Conservation (phyloP, 1,140 invertebrate species). For the Cherax destructor region DNA sequence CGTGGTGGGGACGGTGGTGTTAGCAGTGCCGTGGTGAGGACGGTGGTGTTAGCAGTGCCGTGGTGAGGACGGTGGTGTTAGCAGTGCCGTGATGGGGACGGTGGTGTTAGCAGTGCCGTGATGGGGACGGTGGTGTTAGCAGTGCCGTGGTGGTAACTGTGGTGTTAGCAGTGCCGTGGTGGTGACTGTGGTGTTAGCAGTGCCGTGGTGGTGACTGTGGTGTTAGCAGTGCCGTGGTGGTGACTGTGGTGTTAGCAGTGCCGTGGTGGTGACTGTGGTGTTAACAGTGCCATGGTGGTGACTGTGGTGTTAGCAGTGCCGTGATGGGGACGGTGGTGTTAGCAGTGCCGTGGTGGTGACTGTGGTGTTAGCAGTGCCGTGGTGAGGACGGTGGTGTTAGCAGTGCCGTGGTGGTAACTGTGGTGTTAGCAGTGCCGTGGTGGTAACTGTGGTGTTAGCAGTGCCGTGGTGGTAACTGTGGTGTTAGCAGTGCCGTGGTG, state of each 20-base stretch:
- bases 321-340: neutral
- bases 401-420: neutral
- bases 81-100: too few relatives aligned
- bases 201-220: neutral
- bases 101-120: too few relatives aligned
- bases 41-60: too few relatives aligned
- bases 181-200: neutral
- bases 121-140: too few relatives aligned
- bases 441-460: neutral
- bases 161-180: neutral
- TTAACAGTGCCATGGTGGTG: too few relatives aligned
- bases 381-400: neutral
- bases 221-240: neutral
- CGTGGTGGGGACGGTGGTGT: too few relatives aligned
- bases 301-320: neutral
- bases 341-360: neutral
- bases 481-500: neutral
- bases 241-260: neutral
- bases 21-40: too few relatives aligned
- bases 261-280: too few relatives aligned
- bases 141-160: too few relatives aligned
- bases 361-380: neutral
- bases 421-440: neutral
- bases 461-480: neutral
- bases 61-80: too few relatives aligned